Conservation (phyloP, 2,888 invertebrate species). For the Agrochola lychnidis region DNA sequence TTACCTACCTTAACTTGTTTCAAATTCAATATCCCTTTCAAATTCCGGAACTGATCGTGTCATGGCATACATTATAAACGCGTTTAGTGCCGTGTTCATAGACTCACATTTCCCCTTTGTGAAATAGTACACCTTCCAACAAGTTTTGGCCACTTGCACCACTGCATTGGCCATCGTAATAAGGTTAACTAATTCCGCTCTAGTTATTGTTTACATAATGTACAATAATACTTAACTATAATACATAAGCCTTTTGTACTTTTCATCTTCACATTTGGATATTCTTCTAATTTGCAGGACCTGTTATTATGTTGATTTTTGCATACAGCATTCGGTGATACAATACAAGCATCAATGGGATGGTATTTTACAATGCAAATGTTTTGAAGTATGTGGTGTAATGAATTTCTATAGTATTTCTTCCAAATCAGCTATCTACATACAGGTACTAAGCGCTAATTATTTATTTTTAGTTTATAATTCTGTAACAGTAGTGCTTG, state of each 20-base stretch:
- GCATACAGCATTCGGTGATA: not conserved
- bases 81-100: constrained; percentile 40
- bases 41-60: constrained; percentile 57
- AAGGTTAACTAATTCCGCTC: constrained; percentile 61
- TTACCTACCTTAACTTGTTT: constrained; percentile 52
- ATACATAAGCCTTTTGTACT: constrained; percentile 3
- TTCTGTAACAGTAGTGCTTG: constrained; percentile 62
- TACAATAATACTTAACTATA: constrained; percentile 32
- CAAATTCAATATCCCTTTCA: constrained; percentile 54
- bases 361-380: not conserved
- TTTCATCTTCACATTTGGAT: not conserved
- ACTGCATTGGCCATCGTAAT: constrained; percentile 41
- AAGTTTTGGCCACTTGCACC: constrained; percentile 36
- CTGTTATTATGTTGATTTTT: constrained; percentile 11
- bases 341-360: not conserved
- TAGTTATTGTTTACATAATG: constrained; percentile 62
- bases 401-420: not conserved
- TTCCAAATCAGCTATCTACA: not conserved
- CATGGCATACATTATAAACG: constrained; percentile 58
- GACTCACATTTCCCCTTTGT: constrained; percentile 26
- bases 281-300: not conserved
- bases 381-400: not conserved
- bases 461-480: constrained; percentile 49
- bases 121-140: constrained; percentile 33
- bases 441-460: constrained; percentile 16